A percentile compares a stretch with the other conserved stretches of the same genome.
phyloP scores from a whole-genome alignment of 2,888 invertebrate genomes.

The Trachelus iudaicus region DNA sequence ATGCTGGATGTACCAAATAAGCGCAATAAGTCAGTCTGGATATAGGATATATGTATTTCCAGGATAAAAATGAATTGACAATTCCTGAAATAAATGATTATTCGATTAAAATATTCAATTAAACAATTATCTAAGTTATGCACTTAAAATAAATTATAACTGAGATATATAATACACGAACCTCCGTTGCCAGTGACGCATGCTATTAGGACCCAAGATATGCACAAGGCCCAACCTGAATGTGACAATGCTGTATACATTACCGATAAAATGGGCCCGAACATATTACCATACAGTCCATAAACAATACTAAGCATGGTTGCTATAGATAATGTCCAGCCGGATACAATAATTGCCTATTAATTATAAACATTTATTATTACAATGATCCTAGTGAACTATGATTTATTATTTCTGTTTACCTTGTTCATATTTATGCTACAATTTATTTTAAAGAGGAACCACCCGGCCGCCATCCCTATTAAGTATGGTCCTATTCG shows the following conservation, averaged over 20 bases:
- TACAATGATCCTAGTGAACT: background rate
- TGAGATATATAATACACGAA: slow-evolving; percentile 25
- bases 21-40: slow-evolving; percentile 70
- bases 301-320: slow-evolving; percentile 56
- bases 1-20: slow-evolving; percentile 69
- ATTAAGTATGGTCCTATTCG: slow-evolving; percentile 61
- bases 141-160: background rate
- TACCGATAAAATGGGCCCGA: slow-evolving; percentile 52
- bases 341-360: slow-evolving; percentile 37
- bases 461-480: slow-evolving; percentile 57
- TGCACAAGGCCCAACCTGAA: slow-evolving; percentile 64
- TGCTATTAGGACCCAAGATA: slow-evolving; percentile 66
- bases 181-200: slow-evolving; percentile 66
- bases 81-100: slow-evolving; percentile 54
- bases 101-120: slow-evolving; percentile 4
- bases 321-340: slow-evolving; percentile 53
- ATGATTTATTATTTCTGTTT: background rate
- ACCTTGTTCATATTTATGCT: slow-evolving; percentile 47
- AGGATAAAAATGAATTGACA: slow-evolving; percentile 65
- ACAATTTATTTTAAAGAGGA: slow-evolving; percentile 49
- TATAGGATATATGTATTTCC: slow-evolving; percentile 67
- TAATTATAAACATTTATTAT: slow-evolving; percentile 10
- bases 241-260: slow-evolving; percentile 64
- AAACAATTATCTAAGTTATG: background rate
- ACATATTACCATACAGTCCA: slow-evolving; percentile 53